These are phyloP conservation scores for Eutolmus rufibarbis DNA, from an alignment of 2,888 invertebrate genomes.

Conservation along the genomic window DNA sequence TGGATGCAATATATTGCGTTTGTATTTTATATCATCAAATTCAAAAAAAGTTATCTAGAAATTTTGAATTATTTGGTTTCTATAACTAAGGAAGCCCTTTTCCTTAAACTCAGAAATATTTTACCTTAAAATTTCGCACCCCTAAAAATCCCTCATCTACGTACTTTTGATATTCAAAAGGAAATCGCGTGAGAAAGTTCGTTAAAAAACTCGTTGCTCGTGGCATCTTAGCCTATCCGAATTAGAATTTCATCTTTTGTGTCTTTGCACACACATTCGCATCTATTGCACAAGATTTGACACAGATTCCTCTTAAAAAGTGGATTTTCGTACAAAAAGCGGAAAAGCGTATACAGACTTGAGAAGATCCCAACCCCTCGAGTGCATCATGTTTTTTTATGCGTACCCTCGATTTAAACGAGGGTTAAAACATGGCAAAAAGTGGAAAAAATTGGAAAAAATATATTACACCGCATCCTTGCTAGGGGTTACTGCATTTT, in stretches of 20 bases:
- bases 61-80: too few species aligned
- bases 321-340: slow-evolving; percentile 9
- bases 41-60: too few species aligned
- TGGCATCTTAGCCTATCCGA: background rate
- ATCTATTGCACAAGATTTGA: slow-evolving; percentile 16
- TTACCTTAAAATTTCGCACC: background rate
- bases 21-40: too few species aligned
- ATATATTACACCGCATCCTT: background rate
- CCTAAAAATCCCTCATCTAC: slow-evolving; percentile 19
- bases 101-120: background rate
- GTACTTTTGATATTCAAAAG: background rate
- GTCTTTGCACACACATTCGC: background rate
- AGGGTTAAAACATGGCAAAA: slow-evolving; percentile 18
- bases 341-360: slow-evolving; percentile 3
- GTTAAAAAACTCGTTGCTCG: slow-evolving; percentile 19
- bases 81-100: background rate
- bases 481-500: background rate
- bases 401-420: background rate
- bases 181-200: slow-evolving; percentile 40
- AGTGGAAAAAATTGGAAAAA: slow-evolving; percentile 28
- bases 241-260: slow-evolving; percentile 13
- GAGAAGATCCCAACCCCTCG: slow-evolving; percentile 26
- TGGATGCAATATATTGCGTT: too few species aligned
- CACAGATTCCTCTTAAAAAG: slow-evolving; percentile 10
- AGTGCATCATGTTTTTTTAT: slow-evolving; percentile 9